Percentiles rank a stretch among this genome's conserved stretches.
Conservation (phyloP, 2,113 vertebrate genomes). For the Syngnathus typhle region DNA sequence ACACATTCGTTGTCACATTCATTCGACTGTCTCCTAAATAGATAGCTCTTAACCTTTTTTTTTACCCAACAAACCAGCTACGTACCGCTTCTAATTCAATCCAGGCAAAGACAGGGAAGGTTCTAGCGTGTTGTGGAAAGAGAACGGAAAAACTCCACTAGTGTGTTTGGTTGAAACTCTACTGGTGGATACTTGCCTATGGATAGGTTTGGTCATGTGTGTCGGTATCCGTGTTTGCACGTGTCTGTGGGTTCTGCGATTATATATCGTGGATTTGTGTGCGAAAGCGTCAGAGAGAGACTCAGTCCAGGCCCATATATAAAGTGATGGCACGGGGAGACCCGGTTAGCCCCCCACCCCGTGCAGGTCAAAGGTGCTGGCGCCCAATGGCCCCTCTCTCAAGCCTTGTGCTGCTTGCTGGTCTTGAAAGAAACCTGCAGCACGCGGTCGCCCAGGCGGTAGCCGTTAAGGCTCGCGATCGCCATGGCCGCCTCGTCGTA, state of each 20-base stretch:
- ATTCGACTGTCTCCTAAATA: constrained; percentile 71
- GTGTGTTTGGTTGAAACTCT: constrained; percentile 68
- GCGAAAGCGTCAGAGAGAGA: constrained; percentile 68
- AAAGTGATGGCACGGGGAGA: constrained; percentile 69
- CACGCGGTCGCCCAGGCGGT: constrained; percentile 90
- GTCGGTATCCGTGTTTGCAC: constrained; percentile 41
- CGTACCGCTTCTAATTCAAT: constrained; percentile 74
- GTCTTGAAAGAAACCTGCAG: constrained; percentile 99
- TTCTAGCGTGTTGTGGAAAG: constrained; percentile 74
- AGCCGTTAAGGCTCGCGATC: constrained; percentile 93
- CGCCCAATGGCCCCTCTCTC: constrained; percentile 60
- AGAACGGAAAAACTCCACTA: constrained; percentile 72
- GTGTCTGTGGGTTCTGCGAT: constrained; percentile 51
- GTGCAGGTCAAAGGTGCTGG: constrained; percentile 59
- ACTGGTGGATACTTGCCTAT: constrained; percentile 61
- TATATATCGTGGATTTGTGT: constrained; percentile 59
- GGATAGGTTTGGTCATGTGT: constrained; percentile 50
- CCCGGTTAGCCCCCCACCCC: constrained; percentile 40
- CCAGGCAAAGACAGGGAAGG: constrained; percentile 76
- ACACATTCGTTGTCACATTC: constrained; percentile 77
- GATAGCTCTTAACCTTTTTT: constrained; percentile 49
- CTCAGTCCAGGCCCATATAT: constrained; percentile 75
- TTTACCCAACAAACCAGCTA: constrained; percentile 57
- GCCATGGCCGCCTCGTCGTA: constrained; percentile 97
- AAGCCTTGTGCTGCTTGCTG: constrained; percentile 98